Percentiles rank a stretch among this genome's conserved stretches.
Conservation (phyloP, 2,113 vertebrate species). For the Thoracochromis brauschi region DNA sequence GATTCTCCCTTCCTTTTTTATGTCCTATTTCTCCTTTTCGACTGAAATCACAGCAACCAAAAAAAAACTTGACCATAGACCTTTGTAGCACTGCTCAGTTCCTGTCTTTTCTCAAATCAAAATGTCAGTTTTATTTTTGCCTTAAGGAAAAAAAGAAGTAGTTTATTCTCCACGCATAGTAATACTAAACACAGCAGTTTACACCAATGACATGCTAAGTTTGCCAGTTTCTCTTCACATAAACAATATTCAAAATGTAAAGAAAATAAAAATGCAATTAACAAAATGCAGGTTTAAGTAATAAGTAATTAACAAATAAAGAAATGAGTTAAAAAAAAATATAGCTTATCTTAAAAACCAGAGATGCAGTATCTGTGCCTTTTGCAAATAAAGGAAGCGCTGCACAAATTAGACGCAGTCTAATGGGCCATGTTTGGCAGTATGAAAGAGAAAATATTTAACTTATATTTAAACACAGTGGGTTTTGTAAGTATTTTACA, state of each 20-base stretch:
- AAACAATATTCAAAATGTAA: neutral
- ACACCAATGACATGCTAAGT: neutral
- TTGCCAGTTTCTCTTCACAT: neutral
- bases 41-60: neutral
- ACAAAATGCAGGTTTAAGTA: neutral
- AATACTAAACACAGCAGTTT: neutral
- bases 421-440: neutral
- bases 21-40: conserved; percentile 21
- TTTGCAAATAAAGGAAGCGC: neutral
- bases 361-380: neutral
- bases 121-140: neutral
- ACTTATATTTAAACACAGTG: neutral
- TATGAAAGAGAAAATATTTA: neutral
- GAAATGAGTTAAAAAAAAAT: neutral
- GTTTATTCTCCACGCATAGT: neutral
- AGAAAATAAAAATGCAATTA: neutral
- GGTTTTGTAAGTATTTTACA: neutral
- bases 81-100: neutral
- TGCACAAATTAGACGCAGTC: neutral
- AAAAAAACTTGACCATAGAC: neutral
- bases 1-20: conserved; percentile 21
- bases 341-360: neutral
- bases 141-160: neutral
- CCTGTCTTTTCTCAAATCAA: neutral
- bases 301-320: neutral